Conservation (phyloP, 2,797 vertebrate species). For the Furcifer pardalis region DNA sequence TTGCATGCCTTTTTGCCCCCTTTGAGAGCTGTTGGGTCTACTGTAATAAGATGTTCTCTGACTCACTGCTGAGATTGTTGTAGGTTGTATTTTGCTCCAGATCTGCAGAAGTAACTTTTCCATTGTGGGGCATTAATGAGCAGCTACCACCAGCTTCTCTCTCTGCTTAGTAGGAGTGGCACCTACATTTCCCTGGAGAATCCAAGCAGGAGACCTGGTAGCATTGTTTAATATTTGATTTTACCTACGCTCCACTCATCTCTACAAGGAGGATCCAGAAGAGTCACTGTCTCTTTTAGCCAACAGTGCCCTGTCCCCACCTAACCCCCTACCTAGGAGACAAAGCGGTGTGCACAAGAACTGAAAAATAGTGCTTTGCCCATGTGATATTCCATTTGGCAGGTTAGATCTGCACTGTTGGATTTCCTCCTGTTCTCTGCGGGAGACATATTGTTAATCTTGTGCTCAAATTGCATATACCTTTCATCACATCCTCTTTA, state of each 20-base stretch:
- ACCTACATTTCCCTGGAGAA: slow-evolving; percentile 17
- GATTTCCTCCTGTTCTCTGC: not conserved
- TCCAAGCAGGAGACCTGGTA: not conserved
- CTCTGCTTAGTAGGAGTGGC: slow-evolving; percentile 13
- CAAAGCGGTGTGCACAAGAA: not conserved
- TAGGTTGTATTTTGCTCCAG: slow-evolving; percentile 51
- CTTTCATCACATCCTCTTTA: not conserved
- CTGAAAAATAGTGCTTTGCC: not conserved
- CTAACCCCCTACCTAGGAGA: not conserved
- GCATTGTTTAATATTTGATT: not conserved
- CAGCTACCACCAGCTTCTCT: slow-evolving; percentile 23
- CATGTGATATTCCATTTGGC: not conserved
- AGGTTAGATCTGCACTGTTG: not conserved
- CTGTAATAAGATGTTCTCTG: slow-evolving; percentile 52
- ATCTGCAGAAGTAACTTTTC: slow-evolving; percentile 53
- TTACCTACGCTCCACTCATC: slow-evolving; percentile 4
- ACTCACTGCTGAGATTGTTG: slow-evolving; percentile 59
- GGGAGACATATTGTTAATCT: not conserved
- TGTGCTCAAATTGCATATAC: not conserved
- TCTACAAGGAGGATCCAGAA: not conserved
- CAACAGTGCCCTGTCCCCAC: too few relatives aligned
- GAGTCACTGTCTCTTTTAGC: not conserved
- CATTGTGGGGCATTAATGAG: slow-evolving; percentile 33
- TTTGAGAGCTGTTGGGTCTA: slow-evolving; percentile 43
- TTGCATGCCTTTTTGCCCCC: slow-evolving; percentile 35